Conservation (phyloP, 2,888 invertebrate genomes). For the Troilus luridus region DNA sequence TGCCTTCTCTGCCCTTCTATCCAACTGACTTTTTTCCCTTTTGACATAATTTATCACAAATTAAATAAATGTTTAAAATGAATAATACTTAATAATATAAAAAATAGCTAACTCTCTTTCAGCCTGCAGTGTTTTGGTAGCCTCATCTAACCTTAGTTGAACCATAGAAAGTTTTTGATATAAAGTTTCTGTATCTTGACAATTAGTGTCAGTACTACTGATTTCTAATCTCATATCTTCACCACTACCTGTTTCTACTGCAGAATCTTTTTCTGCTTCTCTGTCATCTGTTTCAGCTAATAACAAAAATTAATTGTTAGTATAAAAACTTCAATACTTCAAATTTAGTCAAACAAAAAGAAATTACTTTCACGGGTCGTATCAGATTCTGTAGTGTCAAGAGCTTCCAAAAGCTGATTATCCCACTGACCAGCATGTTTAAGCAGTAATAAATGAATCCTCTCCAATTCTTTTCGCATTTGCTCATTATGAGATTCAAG, state of each 20-base stretch:
- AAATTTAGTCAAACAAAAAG: not conserved
- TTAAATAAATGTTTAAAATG: not conserved
- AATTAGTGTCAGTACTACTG: conserved; percentile 24
- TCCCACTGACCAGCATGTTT: conserved; percentile 82
- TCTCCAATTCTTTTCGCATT: conserved; percentile 85
- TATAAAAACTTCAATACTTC: not conserved
- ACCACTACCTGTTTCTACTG: conserved; percentile 55
- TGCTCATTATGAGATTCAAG: conserved; percentile 83
- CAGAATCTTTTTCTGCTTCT: conserved; percentile 60
- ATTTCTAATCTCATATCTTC: conserved; percentile 52
- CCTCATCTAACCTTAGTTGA: conserved; percentile 80
- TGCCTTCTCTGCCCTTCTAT: conserved; percentile 78
- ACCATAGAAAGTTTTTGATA: conserved; percentile 78
- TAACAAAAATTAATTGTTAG: not conserved
- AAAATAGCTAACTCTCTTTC: conserved; percentile 79
- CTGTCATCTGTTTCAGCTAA: conserved; percentile 62
- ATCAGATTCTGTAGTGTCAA: conserved; percentile 70
- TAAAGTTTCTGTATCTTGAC: conserved; percentile 73
- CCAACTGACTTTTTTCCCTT: conserved; percentile 70
- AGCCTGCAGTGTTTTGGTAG: conserved; percentile 79
- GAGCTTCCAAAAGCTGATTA: conserved; percentile 71
- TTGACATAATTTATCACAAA: not conserved
- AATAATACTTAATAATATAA: conserved; percentile 30
- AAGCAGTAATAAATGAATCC: conserved; percentile 78
- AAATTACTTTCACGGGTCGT: conserved; percentile 67